Evolutionary conservation across 1,140 invertebrate genomes (phyloP).

Genomic region (Zaprionus lachaisei): DNA sequence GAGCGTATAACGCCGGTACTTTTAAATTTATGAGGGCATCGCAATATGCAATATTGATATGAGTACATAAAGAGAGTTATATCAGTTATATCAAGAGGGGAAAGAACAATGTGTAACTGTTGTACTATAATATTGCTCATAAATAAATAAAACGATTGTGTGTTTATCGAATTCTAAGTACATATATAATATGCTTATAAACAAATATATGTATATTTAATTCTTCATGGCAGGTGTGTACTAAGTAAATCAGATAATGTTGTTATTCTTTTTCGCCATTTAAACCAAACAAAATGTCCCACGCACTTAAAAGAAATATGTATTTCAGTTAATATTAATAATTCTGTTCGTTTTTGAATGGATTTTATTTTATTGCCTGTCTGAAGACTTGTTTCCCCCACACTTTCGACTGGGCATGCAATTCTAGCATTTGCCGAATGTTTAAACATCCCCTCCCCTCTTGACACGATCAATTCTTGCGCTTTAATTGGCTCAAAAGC

Average conservation of each 20-base stretch:
- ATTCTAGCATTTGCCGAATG: background rate
- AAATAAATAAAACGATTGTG: background rate
- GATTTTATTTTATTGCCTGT: background rate
- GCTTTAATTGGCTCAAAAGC: conserved; percentile 69
- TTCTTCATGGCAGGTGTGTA: background rate
- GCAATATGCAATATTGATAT: conserved; percentile 33
- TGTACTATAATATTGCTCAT: background rate
- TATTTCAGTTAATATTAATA: background rate
- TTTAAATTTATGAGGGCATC: conserved; percentile 10
- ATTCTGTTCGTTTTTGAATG: background rate
- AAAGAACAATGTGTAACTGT: background rate
- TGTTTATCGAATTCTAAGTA: background rate
- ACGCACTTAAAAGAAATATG: background rate
- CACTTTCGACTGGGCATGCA: background rate
- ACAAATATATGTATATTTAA: background rate
- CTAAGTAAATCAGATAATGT: background rate
- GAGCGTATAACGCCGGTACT: background rate
- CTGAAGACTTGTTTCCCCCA: background rate
- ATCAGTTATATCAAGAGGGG: conserved; percentile 24
- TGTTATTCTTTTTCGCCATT: background rate
- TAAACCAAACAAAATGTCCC: background rate
- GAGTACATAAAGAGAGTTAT: background rate
- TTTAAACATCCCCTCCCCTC: background rate
- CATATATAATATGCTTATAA: background rate
- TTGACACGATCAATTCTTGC: conserved; percentile 43